Evolutionary conservation across 1,140 invertebrate genomes (phyloP).

Genomic region (Pemphigus obesinymphae): DNA sequence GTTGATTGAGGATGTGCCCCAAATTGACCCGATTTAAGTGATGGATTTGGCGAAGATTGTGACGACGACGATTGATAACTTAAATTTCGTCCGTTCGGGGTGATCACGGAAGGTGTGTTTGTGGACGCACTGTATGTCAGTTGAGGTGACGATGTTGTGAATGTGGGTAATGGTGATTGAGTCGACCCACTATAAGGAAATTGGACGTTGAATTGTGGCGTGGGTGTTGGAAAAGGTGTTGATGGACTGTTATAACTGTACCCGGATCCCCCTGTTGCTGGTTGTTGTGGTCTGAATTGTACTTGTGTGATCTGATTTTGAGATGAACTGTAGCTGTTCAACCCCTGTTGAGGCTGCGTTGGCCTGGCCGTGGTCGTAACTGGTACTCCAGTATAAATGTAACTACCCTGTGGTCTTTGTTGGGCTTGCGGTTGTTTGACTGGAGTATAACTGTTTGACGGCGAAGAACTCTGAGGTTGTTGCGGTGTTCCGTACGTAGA

Average conservation of each 20-base stretch:
- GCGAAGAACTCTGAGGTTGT: neutral
- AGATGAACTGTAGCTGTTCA: neutral
- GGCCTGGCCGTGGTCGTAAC: neutral
- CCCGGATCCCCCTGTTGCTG: neutral
- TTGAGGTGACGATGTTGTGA: neutral
- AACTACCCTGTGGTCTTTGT: neutral
- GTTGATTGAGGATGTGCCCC: neutral
- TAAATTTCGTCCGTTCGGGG: neutral
- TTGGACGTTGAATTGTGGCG: neutral
- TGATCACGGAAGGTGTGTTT: neutral
- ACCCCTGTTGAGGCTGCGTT: neutral
- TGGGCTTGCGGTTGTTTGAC: neutral
- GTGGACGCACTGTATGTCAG: neutral
- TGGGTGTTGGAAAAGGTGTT: neutral
- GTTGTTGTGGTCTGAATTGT: neutral
- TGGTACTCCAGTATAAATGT: slow-evolving; percentile 6
- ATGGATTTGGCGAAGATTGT: neutral
- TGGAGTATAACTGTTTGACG: neutral
- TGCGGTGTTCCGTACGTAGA: neutral
- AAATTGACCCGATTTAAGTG: neutral
- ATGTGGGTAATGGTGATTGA: neutral
- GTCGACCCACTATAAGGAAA: neutral
- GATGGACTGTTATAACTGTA: neutral
- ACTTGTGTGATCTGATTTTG: neutral
- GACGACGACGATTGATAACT: neutral